Conservation (phyloP, 2,113 vertebrate species). For the Isichthys henryi region DNA sequence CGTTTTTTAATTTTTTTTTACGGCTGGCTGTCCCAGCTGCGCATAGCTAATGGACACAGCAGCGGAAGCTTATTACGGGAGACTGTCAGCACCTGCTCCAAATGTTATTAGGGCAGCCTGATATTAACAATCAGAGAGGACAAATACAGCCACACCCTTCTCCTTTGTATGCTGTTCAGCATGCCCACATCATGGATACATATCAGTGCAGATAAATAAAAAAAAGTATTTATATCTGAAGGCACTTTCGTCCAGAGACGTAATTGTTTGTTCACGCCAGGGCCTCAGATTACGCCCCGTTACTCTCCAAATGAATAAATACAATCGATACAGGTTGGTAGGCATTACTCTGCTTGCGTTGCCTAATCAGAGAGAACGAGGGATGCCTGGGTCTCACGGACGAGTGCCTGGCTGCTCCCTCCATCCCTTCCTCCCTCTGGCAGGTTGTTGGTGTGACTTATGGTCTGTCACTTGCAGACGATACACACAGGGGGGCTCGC, state of each 20-base stretch:
- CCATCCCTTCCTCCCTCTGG: background rate
- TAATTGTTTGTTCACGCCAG: background rate
- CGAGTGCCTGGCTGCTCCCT: background rate
- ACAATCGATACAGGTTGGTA: background rate
- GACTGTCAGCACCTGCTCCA: conserved; percentile 30
- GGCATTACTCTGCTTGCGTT: background rate
- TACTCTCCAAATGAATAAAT: conserved; percentile 3
- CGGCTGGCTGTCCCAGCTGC: background rate
- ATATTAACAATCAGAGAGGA: conserved; percentile 14
- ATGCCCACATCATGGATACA: background rate
- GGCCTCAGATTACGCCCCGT: background rate
- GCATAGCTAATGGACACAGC: background rate
- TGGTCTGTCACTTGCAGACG: background rate
- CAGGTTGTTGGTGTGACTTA: background rate
- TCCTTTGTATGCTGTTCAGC: background rate
- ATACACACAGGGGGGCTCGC: background rate
- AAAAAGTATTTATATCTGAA: background rate
- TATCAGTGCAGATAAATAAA: background rate
- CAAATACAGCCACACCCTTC: background rate
- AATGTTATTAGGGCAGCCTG: conserved; percentile 22
- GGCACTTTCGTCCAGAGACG: background rate
- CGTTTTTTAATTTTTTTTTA: background rate
- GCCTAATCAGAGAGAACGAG: background rate
- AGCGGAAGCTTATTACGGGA: background rate
- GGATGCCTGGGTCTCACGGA: background rate